These are phyloP conservation scores for Pardosa pseudoannulata DNA, from an alignment of 2,888 invertebrate genomes.

Conservation along the genomic window DNA sequence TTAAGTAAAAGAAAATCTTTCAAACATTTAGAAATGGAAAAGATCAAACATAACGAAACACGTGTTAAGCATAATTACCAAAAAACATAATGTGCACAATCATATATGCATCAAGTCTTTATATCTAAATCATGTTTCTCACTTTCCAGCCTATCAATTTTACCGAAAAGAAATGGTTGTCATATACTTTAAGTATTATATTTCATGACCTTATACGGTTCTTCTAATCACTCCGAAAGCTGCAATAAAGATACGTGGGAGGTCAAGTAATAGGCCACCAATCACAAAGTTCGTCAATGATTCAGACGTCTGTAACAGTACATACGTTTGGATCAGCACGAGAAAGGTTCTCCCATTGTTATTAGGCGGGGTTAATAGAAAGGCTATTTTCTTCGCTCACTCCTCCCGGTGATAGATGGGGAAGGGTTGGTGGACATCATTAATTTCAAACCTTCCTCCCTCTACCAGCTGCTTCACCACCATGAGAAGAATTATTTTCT, in stretches of 20 bases:
- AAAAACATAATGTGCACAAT: no score
- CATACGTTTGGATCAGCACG: neutral
- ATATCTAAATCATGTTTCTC: no score
- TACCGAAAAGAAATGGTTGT: neutral
- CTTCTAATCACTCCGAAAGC: neutral
- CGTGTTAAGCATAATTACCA: no score
- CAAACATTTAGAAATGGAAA: no score
- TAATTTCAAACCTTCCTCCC: conserved; percentile 36
- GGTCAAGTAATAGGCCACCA: conserved; percentile 33
- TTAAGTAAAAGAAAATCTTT: no score
- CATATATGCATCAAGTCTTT: no score
- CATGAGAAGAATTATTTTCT: conserved; percentile 51
- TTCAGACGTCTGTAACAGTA: conserved; percentile 16
- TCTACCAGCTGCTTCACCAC: conserved; percentile 23
- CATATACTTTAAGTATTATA: neutral
- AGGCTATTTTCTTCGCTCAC: conserved; percentile 61
- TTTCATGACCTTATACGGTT: neutral
- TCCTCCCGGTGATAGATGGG: conserved; percentile 52
- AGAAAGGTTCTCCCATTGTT: conserved; percentile 36
- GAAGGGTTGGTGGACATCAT: conserved; percentile 53
- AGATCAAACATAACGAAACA: no score
- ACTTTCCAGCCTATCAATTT: neutral
- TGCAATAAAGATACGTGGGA: conserved; percentile 10
- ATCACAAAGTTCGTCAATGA: conserved; percentile 40
- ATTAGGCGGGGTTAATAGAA: conserved; percentile 66